phyloP scores from a whole-genome alignment of 2,888 invertebrate species.

The Brachypalpus laphriformis region DNA sequence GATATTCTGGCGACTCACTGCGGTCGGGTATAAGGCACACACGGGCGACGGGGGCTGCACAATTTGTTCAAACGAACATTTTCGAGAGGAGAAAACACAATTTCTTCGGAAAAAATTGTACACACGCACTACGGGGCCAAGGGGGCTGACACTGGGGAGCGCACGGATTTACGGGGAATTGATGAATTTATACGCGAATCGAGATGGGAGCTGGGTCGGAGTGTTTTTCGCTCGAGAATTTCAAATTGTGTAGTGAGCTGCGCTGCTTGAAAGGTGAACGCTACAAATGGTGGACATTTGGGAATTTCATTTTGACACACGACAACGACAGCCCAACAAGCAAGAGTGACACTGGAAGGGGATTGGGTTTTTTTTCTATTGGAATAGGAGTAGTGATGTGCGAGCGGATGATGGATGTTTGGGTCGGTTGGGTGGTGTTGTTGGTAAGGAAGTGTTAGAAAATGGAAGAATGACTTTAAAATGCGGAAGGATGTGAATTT shows the following conservation, averaged over 20 bases:
- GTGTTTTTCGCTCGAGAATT: conserved; percentile 29
- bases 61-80: conserved; percentile 45
- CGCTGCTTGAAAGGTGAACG: conserved; percentile 72
- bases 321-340: conserved; percentile 55
- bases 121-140: conserved; percentile 49
- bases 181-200: conserved; percentile 29
- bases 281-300: conserved; percentile 74
- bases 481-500: too few relatives aligned
- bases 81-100: conserved; percentile 15
- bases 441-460: conserved; percentile 13
- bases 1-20: too few relatives aligned
- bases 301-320: conserved; percentile 70
- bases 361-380: conserved; percentile 15
- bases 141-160: conserved; percentile 29
- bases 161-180: conserved; percentile 22
- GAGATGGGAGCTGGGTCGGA: conserved; percentile 44
- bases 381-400: conserved; percentile 24
- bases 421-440: not conserved
- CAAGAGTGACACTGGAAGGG: conserved; percentile 68
- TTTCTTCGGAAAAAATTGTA: conserved; percentile 36
- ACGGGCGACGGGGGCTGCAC: conserved; percentile 6
- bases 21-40: conserved; percentile 71
- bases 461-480: too few relatives aligned
- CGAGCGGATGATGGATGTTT: conserved; percentile 7
- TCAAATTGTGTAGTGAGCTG: conserved; percentile 39